Conservation (phyloP, 2,113 vertebrate genomes). For the Cisticola juncidis region DNA sequence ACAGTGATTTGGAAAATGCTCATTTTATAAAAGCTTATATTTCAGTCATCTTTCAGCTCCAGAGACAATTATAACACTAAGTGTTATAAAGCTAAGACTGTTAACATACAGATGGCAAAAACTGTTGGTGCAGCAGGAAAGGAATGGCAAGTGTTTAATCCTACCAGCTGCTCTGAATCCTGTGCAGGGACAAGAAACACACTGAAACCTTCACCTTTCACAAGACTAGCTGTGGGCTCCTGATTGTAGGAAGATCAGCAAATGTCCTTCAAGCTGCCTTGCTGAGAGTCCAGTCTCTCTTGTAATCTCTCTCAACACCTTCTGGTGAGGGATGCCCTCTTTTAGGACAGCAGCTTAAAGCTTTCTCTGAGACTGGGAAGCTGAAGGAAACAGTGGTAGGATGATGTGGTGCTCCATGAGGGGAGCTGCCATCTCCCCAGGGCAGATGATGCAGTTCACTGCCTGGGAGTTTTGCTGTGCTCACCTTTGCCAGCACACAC, state of each 20-base stretch:
- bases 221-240: not conserved
- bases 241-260: not conserved
- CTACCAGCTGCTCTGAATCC: not conserved
- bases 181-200: not conserved
- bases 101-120: not conserved
- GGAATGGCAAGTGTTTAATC: not conserved
- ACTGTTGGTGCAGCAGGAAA: not conserved
- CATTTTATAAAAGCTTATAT: not conserved
- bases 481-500: accelerated
- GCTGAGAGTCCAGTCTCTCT: not conserved
- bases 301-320: not conserved
- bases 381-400: not conserved
- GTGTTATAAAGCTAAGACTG: not conserved
- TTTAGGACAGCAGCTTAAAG: not conserved
- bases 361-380: not conserved
- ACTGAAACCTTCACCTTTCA: not conserved
- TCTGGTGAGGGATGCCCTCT: not conserved
- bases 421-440: not conserved
- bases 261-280: not conserved
- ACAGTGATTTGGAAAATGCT: not conserved
- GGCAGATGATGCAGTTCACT: not conserved
- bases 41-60: not conserved
- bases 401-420: not conserved
- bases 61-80: not conserved
- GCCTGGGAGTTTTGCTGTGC: not conserved